Evolutionary conservation across 1,140 invertebrate genomes (phyloP).

Genomic region (Hylaeus anthracinus): DNA sequence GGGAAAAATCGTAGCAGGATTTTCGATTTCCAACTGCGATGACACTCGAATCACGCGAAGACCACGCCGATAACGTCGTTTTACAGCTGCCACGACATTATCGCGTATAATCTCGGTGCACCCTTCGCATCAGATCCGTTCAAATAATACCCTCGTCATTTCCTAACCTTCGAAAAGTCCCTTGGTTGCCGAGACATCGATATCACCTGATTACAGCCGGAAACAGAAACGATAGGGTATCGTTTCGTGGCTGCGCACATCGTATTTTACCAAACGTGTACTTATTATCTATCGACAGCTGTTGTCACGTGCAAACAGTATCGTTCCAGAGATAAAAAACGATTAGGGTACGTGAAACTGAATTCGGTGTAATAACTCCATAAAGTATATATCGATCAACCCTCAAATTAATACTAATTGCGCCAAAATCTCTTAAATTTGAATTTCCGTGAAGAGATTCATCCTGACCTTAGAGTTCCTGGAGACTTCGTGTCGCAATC

Average conservation of each 20-base stretch:
- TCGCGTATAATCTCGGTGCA: constrained; percentile 62
- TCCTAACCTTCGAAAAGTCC: constrained; percentile 15
- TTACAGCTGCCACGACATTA: constrained; percentile 69
- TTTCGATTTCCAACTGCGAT: constrained; percentile 19
- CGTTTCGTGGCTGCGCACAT: neutral
- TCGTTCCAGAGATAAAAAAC: neutral
- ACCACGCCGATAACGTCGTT: constrained; percentile 62
- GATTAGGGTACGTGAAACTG: neutral
- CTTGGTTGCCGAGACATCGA: constrained; percentile 12
- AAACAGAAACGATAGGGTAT: constrained; percentile 23
- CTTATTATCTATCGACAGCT: constrained; percentile 17
- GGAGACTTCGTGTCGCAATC: too few species aligned
- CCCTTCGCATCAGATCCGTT: constrained; percentile 44
- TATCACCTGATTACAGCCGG: constrained; percentile 9
- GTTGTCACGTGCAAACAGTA: constrained; percentile 28
- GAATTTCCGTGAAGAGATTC: too few species aligned
- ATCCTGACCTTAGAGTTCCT: too few species aligned
- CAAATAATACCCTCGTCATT: constrained; percentile 25
- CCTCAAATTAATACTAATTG: too few species aligned
- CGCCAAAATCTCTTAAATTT: too few species aligned
- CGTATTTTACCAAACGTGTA: constrained; percentile 11
- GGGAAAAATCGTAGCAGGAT: constrained; percentile 1
- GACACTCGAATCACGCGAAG: constrained; percentile 43
- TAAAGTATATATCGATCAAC: too few species aligned
- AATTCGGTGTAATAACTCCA: neutral